Evolutionary conservation across 2,113 vertebrate genomes (phyloP), one percentile per base, ranked within the genome.

Genomic region (Lepus europaeus): DNA sequence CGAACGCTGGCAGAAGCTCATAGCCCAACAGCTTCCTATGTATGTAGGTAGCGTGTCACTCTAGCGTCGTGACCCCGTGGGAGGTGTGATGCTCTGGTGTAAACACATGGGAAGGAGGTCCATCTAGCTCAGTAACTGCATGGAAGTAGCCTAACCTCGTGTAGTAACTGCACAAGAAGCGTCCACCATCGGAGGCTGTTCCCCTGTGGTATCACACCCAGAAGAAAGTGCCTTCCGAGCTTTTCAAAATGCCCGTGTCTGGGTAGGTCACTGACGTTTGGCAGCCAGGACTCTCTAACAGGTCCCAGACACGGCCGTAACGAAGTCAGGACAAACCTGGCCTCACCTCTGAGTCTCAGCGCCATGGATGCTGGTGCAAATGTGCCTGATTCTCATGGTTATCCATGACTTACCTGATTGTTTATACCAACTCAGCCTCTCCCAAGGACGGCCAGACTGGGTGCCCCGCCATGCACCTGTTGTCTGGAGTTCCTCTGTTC

Each of bases 151-250:
- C 39, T 59, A 17, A 59, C 56, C 56, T 59, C 13, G 56, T 13
- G 56, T 59, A 59, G 56, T 13, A 16, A 59, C 13, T 4, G 17
- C 56, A 59, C 17, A 59, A 59, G 56, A 59, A 59, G 56, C 13
- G 56, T 59, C 12, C 56, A 59, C 56, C 0, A 0, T 1, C 27
- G 49, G 10, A 25, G 9, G 29, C 17, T 23, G 9, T 19, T 8
- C 1, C 0, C 1, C 2, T 12, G 29, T 6, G 11, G 16, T 20
- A 1, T 33, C 39, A 0, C 16, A 33, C 1, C 23, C 8, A 23
- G 19, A 8, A 45, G 33, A 6, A 56, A 69, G 56, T 0, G 1
- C 11, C 0, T 22, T 13, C 73, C 36, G 59, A 20, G 0, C 10
- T 39, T 20, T 2, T 16, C 3, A 17, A 23, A 6, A 11, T n/a